Percentiles rank a stretch among this genome's conserved stretches.
Evolutionary conservation across 2,797 vertebrate species (phyloP).

Genomic region (Prunella strophiata): DNA sequence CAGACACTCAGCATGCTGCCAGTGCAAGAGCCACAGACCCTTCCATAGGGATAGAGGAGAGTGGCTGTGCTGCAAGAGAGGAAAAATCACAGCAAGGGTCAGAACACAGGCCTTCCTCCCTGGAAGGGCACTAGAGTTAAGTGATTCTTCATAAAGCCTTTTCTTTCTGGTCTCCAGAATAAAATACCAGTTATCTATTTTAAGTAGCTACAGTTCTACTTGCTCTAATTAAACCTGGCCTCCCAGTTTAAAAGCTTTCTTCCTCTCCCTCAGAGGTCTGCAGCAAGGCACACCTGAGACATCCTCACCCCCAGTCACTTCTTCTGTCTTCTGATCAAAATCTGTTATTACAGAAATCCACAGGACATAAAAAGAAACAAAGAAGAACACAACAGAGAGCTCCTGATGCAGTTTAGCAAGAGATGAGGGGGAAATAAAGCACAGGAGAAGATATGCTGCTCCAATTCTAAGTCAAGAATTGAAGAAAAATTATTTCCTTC

Average conservation of each 20-base stretch:
- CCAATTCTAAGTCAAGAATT: not conserved
- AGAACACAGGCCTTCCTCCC: not conserved
- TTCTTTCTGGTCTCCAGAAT: not conserved
- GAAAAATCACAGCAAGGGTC: not conserved
- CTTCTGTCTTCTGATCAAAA: not conserved
- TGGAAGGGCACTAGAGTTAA: not conserved
- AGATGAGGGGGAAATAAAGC: rapidly evolving
- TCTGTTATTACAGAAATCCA: not conserved
- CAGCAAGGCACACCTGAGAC: not conserved
- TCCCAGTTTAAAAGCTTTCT: not conserved
- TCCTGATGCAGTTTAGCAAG: not conserved
- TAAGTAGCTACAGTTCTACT: not conserved
- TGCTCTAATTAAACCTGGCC: not conserved
- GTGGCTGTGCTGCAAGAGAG: not conserved
- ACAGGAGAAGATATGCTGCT: not conserved
- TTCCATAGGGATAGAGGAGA: not conserved
- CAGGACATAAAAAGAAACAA: not conserved
- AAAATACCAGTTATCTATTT: not conserved
- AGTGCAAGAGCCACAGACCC: not conserved
- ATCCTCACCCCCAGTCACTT: not conserved
- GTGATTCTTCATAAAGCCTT: not conserved
- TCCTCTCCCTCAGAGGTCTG: not conserved
- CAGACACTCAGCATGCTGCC: not conserved
- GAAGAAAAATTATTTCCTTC: not conserved
- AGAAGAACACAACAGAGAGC: not conserved